Conservation (phyloP, 2,888 invertebrate genomes). For the Brachyptera putata region DNA sequence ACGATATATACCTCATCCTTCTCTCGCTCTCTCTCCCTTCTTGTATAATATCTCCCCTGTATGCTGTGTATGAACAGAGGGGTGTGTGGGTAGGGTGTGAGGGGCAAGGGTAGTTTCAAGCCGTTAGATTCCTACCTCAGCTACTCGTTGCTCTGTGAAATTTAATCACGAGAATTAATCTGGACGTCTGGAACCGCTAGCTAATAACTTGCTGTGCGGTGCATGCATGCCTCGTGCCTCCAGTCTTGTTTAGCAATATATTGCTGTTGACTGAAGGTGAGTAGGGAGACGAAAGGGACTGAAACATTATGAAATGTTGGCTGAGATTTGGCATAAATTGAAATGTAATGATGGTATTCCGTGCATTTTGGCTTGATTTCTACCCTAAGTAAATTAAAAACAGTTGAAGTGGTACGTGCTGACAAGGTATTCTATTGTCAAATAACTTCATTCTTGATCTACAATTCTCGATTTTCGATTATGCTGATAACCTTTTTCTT, state of each 20-base stretch:
- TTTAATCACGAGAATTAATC: slow-evolving; percentile 35
- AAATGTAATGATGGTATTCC: too few species aligned
- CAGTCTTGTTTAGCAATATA: slow-evolving; percentile 33
- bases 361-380: too few species aligned
- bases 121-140: slow-evolving; percentile 14
- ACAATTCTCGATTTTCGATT: too few species aligned
- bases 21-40: background rate
- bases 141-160: slow-evolving; percentile 33
- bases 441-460: too few species aligned
- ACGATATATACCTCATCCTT: background rate
- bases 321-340: background rate
- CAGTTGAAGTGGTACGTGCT: too few species aligned
- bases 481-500: too few species aligned
- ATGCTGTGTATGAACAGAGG: background rate
- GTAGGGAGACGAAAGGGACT: slow-evolving; percentile 7
- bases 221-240: slow-evolving; percentile 15
- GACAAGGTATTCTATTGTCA: too few species aligned
- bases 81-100: background rate
- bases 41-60: background rate
- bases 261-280: slow-evolving; percentile 34
- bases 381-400: too few species aligned
- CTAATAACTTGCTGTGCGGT: slow-evolving; percentile 31
- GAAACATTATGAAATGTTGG: background rate
- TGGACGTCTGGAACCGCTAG: slow-evolving; percentile 35
- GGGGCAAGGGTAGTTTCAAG: background rate